Evolutionary conservation across 2,888 invertebrate species (phyloP).

Genomic region (Conomelus anceps): DNA sequence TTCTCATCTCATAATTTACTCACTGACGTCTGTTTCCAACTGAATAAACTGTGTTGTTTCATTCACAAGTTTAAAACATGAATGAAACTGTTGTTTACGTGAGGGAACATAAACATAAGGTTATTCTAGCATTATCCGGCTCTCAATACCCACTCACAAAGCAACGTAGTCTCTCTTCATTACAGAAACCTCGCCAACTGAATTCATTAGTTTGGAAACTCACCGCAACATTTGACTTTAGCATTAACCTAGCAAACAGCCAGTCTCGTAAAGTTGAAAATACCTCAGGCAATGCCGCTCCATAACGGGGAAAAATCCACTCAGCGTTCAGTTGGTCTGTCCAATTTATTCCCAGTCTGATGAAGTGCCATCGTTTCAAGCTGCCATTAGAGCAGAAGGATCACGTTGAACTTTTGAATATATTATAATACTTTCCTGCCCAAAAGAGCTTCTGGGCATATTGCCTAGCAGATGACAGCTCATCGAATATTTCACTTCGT

Average conservation of each 20-base stretch:
- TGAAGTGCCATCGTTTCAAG: not conserved
- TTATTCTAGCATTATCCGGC: not conserved
- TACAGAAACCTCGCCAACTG: not conserved
- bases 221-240: not conserved
- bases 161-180: not conserved
- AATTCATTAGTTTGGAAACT: slow-evolving; percentile 3
- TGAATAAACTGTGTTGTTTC: not conserved
- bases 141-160: not conserved
- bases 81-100: not conserved
- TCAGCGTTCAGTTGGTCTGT: not conserved
- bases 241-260: not conserved
- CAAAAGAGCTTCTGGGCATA: not conserved
- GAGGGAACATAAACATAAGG: not conserved
- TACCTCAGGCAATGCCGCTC: not conserved
- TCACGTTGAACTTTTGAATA: not conserved
- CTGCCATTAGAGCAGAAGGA: not conserved
- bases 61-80: not conserved
- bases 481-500: not conserved
- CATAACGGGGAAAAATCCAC: not conserved
- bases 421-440: not conserved
- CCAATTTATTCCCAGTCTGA: not conserved
- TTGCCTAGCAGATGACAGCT: not conserved
- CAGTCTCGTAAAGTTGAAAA: not conserved
- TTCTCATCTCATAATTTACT: no score
- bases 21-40: not conserved